These are phyloP conservation scores for Cygnus olor DNA, from an alignment of 2,797 vertebrate genomes.

Conservation along the genomic window DNA sequence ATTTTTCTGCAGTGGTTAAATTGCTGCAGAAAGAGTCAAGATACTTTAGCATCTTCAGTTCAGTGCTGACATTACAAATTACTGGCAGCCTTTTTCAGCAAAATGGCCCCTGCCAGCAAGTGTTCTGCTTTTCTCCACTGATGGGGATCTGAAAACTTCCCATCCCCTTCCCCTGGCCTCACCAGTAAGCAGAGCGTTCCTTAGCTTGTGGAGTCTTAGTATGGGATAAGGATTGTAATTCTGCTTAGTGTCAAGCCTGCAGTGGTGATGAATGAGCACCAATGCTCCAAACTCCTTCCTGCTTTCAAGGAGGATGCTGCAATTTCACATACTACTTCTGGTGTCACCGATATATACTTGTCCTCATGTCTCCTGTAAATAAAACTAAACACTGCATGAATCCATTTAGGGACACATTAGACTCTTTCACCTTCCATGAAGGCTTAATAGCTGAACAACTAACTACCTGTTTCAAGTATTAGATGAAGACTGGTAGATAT, in stretches of 20 bases:
- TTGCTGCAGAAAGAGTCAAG: background rate
- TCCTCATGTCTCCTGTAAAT: background rate
- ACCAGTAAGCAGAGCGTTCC: background rate
- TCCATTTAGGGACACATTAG: slow-evolving; percentile 70
- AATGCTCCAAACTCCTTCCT: background rate
- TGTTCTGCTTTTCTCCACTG: background rate
- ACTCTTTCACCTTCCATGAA: slow-evolving; percentile 90
- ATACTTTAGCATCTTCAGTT: background rate
- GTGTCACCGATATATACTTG: accelerated
- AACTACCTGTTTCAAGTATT: slow-evolving; percentile 74
- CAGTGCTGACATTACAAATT: background rate
- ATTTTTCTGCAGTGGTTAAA: background rate
- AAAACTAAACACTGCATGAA: slow-evolving; percentile 7
- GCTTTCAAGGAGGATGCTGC: background rate
- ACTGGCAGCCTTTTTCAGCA: background rate
- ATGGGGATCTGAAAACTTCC: background rate
- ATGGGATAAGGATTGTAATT: accelerated
- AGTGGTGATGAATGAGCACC: background rate
- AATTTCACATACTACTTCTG: background rate
- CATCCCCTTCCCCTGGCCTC: background rate
- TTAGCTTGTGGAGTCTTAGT: background rate
- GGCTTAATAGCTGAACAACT: slow-evolving; percentile 78
- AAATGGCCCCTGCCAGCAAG: background rate
- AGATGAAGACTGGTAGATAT: background rate
- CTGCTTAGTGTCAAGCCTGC: background rate